A percentile compares a stretch with the other conserved stretches of the same genome.
Conservation (phyloP, 2,797 vertebrate species). For the Hoplostethus mediterraneus region DNA sequence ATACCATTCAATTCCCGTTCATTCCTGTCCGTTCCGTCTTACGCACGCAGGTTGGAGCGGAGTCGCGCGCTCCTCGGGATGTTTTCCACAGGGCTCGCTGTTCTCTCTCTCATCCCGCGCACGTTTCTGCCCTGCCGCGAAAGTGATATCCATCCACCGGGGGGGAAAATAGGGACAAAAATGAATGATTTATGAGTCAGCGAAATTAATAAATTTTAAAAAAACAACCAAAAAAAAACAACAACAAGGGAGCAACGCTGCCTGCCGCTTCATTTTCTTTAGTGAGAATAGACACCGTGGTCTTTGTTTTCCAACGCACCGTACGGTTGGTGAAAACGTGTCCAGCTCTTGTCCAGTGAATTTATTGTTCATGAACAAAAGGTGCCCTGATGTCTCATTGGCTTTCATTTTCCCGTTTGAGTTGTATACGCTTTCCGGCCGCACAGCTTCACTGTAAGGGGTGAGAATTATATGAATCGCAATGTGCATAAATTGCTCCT, state of each 20-base stretch:
- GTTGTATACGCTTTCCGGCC: background rate
- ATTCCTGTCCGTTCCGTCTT: background rate
- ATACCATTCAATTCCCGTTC: too few relatives aligned
- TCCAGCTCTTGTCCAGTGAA: slow-evolving; percentile 8
- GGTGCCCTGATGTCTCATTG: slow-evolving; percentile 19
- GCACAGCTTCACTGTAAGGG: background rate
- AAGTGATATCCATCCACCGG: slow-evolving; percentile 25
- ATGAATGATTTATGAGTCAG: slow-evolving; percentile 49
- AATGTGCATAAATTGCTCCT: background rate
- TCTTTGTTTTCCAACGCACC: slow-evolving; percentile 28
- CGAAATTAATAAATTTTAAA: slow-evolving; percentile 38
- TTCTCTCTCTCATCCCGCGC: background rate
- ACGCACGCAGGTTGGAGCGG: slow-evolving; percentile 18
- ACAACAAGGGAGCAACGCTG: background rate
- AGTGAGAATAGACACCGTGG: background rate
- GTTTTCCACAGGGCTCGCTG: slow-evolving; percentile 10
- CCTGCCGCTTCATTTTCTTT: background rate
- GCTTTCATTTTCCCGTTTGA: slow-evolving; percentile 20
- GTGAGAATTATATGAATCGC: background rate
- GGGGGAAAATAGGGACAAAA: background rate
- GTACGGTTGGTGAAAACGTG: background rate
- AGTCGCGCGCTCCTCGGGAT: slow-evolving; percentile 24
- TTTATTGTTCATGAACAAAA: slow-evolving; percentile 24
- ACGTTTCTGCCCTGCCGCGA: background rate
- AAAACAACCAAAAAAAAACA: slow-evolving; percentile 4